Conservation (phyloP, 2,797 vertebrate genomes). For the Melanotaenia nigrans region DNA sequence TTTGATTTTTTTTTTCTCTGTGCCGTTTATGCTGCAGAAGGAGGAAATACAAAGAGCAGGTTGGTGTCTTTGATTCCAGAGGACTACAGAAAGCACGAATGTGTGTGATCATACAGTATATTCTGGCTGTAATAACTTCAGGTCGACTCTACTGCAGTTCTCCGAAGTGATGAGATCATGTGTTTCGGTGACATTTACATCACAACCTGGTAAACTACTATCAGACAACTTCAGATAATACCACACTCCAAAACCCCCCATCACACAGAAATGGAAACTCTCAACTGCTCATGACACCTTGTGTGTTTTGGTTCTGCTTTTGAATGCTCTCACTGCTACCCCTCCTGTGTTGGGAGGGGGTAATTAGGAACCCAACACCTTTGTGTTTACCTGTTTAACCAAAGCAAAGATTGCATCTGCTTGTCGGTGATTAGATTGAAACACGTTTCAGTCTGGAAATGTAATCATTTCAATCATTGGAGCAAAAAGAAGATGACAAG, state of each 20-base stretch:
- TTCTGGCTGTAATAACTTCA: constrained; percentile 16
- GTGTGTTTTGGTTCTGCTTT: background rate
- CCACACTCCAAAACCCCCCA: background rate
- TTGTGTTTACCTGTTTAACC: constrained; percentile 4
- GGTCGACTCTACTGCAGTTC: background rate
- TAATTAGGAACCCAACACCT: background rate
- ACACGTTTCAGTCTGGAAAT: background rate
- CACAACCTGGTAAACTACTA: constrained; percentile 13
- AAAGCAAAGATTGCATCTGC: constrained; percentile 5
- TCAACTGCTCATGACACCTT: constrained; percentile 28
- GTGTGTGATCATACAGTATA: background rate
- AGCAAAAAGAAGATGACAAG: too few species aligned
- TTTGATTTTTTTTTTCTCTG: constrained; percentile 10
- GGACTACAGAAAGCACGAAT: background rate
- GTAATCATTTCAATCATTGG: too few species aligned
- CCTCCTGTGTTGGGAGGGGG: background rate
- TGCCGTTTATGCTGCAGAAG: constrained; percentile 27
- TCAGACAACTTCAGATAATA: constrained; percentile 32
- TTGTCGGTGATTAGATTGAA: constrained; percentile 4
- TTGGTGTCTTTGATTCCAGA: constrained; percentile 29
- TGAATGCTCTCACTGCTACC: background rate
- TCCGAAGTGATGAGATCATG: constrained; percentile 30
- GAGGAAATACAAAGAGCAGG: constrained; percentile 24
- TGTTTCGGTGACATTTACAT: constrained; percentile 12
- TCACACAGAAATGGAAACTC: background rate